These are phyloP conservation scores for Brenthis daphne DNA, from an alignment of 2,888 invertebrate genomes.

Conservation along the genomic window DNA sequence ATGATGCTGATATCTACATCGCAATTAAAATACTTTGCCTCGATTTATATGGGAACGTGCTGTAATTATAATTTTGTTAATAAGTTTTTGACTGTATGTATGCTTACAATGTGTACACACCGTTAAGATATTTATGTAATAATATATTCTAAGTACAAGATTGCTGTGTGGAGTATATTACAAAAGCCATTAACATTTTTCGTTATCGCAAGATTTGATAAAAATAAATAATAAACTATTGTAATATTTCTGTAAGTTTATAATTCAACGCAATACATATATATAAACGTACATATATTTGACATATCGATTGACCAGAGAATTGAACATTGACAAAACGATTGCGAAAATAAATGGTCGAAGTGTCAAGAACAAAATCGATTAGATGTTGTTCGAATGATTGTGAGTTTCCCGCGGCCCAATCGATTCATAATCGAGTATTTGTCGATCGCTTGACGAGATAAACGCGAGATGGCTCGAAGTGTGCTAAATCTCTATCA, in stretches of 20 bases:
- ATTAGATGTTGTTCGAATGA: constrained; percentile 43
- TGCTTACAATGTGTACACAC: neutral
- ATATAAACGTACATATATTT: neutral
- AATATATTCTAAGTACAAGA: too few species aligned
- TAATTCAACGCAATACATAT: neutral
- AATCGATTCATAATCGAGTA: constrained; percentile 44
- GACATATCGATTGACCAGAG: constrained; percentile 31
- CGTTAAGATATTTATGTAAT: too few species aligned
- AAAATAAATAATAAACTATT: too few species aligned
- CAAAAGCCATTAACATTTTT: too few species aligned
- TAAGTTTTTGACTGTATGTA: neutral
- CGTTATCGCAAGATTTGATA: too few species aligned
- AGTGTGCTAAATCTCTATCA: constrained; percentile 40
- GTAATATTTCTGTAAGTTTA: too few species aligned
- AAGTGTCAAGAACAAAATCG: constrained; percentile 42
- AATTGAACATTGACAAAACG: constrained; percentile 32
- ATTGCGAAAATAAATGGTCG: constrained; percentile 35
- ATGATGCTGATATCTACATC: constrained; percentile 17
- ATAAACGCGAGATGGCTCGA: constrained; percentile 38
- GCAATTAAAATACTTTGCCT: constrained; percentile 15
- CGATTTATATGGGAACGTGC: neutral
- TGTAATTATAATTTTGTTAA: too few species aligned
- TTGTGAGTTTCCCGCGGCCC: constrained; percentile 40
- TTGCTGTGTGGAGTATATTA: too few species aligned
- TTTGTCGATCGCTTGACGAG: constrained; percentile 43